Percentiles rank a stretch among this genome's conserved stretches.
Conservation (phyloP, 1,140 invertebrate species). For the Macrotrachela quadricornifera region DNA sequence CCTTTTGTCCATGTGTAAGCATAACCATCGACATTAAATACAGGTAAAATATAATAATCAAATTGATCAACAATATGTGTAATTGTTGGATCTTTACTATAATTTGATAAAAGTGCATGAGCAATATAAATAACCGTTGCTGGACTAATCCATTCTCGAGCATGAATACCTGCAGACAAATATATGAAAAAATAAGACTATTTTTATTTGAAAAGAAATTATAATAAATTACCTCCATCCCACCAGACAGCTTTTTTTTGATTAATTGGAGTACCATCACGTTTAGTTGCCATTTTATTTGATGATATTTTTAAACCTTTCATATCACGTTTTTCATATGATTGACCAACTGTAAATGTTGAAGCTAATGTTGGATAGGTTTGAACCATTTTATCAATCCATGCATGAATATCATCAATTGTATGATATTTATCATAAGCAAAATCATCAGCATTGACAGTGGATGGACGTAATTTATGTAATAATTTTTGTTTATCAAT, state of each 20-base stretch:
- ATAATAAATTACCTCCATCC: too few relatives aligned
- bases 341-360: background rate
- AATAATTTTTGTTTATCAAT: background rate
- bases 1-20: constrained; percentile 19
- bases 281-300: background rate
- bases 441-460: background rate
- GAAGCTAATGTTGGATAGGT: background rate
- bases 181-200: background rate
- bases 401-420: constrained; percentile 8
- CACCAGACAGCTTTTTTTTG: constrained; percentile 4
- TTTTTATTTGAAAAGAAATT: background rate
- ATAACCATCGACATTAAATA: constrained; percentile 34
- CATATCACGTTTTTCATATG: background rate
- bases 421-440: constrained; percentile 11
- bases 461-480: background rate
- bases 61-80: constrained; percentile 20
- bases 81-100: constrained; percentile 7
- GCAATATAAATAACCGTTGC: constrained; percentile 4
- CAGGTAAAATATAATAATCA: constrained; percentile 29
- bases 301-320: constrained; percentile 3
- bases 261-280: background rate
- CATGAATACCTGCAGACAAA: background rate
- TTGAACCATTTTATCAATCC: background rate
- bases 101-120: background rate
- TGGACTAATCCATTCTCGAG: constrained; percentile 1